A percentile compares a stretch with the other conserved stretches of the same genome.
phyloP scores from a whole-genome alignment of 2,113 vertebrate species.

The Vicugna pacos region DNA sequence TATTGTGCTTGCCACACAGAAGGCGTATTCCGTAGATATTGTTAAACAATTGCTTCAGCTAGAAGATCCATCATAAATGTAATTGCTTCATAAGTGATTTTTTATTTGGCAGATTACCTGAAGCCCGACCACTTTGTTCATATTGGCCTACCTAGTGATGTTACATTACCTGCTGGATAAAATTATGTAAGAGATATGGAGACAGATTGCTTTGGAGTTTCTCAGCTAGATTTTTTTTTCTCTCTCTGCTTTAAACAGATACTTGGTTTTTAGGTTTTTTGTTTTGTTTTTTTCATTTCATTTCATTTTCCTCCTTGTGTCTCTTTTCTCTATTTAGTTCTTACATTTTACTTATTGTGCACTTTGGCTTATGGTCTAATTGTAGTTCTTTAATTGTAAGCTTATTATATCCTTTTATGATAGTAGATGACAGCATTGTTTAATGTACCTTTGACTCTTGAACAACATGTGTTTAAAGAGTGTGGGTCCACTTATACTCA shows the following conservation, averaged over 20 bases:
- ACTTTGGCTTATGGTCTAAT: constrained; percentile 12
- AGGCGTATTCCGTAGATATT: background rate
- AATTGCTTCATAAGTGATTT: background rate
- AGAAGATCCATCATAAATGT: background rate
- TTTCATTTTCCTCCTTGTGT: background rate
- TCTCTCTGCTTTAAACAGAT: background rate
- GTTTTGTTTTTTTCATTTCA: background rate
- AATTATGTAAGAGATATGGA: background rate
- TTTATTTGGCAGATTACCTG: background rate
- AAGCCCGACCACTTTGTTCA: background rate
- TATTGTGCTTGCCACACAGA: background rate
- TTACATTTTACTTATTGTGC: background rate
- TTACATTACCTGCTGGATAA: constrained; percentile 11
- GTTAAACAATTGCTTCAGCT: constrained; percentile 13
- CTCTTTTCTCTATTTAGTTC: background rate
- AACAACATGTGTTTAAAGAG: too few relatives aligned
- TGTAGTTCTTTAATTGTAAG: constrained; percentile 15
- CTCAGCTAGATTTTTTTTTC: background rate
- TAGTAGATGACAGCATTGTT: background rate
- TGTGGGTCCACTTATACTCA: too few relatives aligned
- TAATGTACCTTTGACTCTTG: background rate
- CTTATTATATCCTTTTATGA: constrained; percentile 8
- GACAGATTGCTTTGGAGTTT: constrained; percentile 11
- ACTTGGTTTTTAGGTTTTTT: background rate
- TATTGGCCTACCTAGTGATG: background rate